These are phyloP conservation scores for Anarrhichthys ocellatus DNA, from an alignment of 2,113 vertebrate genomes.

Conservation along the genomic window DNA sequence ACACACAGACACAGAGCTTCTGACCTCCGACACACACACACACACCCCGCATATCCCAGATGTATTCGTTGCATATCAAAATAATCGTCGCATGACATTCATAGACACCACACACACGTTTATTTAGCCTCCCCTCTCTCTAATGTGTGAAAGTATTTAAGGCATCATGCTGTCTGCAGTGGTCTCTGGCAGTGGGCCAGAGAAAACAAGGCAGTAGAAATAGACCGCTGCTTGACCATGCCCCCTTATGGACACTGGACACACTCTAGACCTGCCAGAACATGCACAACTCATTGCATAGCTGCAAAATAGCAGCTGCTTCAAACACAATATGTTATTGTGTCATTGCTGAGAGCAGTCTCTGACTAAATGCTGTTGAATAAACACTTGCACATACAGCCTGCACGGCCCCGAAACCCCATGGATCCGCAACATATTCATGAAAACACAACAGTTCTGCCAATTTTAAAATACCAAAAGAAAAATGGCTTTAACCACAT, in stretches of 20 bases:
- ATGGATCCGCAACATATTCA: neutral
- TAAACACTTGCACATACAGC: neutral
- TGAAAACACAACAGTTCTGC: neutral
- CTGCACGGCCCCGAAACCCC: neutral
- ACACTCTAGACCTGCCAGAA: constrained; percentile 26
- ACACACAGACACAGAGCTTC: constrained; percentile 7
- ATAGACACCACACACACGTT: constrained; percentile 10
- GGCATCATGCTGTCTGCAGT: constrained; percentile 55
- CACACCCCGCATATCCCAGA: constrained; percentile 20
- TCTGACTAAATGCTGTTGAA: neutral
- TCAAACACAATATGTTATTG: neutral
- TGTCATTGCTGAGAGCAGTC: neutral
- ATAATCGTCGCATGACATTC: constrained; percentile 26
- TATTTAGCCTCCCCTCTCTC: neutral
- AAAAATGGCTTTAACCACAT: constrained; percentile 4
- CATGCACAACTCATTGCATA: neutral
- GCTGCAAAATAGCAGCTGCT: constrained; percentile 33
- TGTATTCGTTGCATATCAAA: constrained; percentile 21
- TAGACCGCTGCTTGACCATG: constrained; percentile 47
- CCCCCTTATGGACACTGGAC: constrained; percentile 57
- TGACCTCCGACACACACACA: constrained; percentile 33
- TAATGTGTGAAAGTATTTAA: constrained; percentile 60
- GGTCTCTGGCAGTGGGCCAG: constrained; percentile 60
- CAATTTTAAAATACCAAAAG: neutral
- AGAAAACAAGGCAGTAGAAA: constrained; percentile 59